phyloP scores from a whole-genome alignment of 1,140 invertebrate species.

The Sminthurides bifidus region DNA sequence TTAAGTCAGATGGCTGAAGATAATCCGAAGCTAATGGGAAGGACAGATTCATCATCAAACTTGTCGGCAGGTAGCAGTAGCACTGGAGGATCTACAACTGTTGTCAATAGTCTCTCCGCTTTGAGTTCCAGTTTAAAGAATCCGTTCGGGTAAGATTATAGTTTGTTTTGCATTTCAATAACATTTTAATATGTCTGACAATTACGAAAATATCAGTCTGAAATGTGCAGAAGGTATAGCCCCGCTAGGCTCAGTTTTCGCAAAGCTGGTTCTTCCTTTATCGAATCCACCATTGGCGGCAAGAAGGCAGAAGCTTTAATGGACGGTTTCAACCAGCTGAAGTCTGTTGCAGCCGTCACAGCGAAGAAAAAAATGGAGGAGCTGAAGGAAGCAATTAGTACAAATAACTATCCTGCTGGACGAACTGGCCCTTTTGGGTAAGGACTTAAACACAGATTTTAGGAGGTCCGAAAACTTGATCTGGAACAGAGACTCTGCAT shows the following conservation, averaged over 20 bases:
- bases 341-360: slow-evolving; percentile 58
- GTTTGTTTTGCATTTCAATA: too few species aligned
- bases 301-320: slow-evolving; percentile 79
- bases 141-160: slow-evolving; percentile 27
- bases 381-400: slow-evolving; percentile 80
- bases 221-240: slow-evolving; percentile 65
- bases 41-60: too few species aligned
- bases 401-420: slow-evolving; percentile 59
- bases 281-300: slow-evolving; percentile 35
- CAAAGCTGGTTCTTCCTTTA: slow-evolving; percentile 43
- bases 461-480: too few species aligned
- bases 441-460: neutral
- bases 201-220: too few species aligned
- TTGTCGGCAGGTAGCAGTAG: too few species aligned
- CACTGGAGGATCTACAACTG: slow-evolving; percentile 13
- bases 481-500: too few species aligned
- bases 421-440: slow-evolving; percentile 30
- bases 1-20: neutral
- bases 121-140: slow-evolving; percentile 30
- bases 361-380: slow-evolving; percentile 82
- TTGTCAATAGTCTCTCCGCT: slow-evolving; percentile 21
- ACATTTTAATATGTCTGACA: too few species aligned
- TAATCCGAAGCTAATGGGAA: too few species aligned
- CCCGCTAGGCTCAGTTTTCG: slow-evolving; percentile 60
- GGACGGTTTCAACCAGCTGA: slow-evolving; percentile 69